Evolutionary conservation across 2,113 vertebrate genomes (phyloP), one percentile per base, ranked within the genome.

Genomic region (Puffinus mauretanicus): DNA sequence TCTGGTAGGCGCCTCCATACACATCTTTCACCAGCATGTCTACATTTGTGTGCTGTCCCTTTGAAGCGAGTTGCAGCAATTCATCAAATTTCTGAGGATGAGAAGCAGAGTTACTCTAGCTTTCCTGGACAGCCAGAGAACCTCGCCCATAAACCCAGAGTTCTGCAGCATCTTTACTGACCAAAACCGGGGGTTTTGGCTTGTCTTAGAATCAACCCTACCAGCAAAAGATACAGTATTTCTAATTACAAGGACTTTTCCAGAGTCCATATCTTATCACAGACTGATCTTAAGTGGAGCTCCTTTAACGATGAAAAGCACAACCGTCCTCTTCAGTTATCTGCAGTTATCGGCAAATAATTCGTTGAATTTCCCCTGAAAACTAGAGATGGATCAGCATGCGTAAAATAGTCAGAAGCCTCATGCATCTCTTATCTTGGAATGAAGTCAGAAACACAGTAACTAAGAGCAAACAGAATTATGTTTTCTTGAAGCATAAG

Each of bases 21-120:
- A 99, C 98, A 49, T 99, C 99, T 93, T 99, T 99, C 90, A 99
- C 99, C 89, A 99, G 98, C 99, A 99, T 99, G 96, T 99, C 99
- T 9, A 99, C 99, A 7, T 98, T 99, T 11, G 98, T 97, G 90
- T 99, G 99, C 94, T 99, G 99, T 46, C 99, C 99, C 96, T 98
- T 98, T 0, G 99, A 99, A n/a, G 99, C 99, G 75, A 99, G 96
- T 13, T 99, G 99, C 66, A 99, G 98, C 83, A 99, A 93, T 93
- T 99, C 99, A 72, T 99, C 99, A 55, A 99, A 99, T 94, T 99
- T 99, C 99, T 99, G 85, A 30, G 67, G 88, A 77, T 10, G 70
- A 87, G 44, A 86, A 87, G 90, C n/a, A 73, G 58, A 73, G 42
- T 96, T 46, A 96, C 20, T 11, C 9, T 13, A 72, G 54, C 49